Percentiles rank a stretch among this genome's conserved stretches.
Evolutionary conservation across 2,797 vertebrate species (phyloP).

Genomic region (Bucorvus abyssinicus): DNA sequence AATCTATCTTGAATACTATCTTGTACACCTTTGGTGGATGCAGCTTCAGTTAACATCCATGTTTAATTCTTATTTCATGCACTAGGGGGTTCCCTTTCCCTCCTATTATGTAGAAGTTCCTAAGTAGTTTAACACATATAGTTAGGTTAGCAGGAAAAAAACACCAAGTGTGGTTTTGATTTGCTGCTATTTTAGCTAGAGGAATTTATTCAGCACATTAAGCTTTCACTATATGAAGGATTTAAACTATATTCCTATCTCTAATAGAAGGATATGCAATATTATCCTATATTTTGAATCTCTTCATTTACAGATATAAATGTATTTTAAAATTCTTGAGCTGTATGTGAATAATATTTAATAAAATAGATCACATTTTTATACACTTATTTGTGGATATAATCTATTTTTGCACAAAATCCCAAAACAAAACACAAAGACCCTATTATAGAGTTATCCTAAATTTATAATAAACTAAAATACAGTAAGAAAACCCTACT

Average conservation of each 20-base stretch:
- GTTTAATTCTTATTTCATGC: slow-evolving; percentile 44
- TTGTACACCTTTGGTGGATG: background rate
- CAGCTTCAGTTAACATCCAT: background rate
- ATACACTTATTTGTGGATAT: background rate
- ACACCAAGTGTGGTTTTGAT: background rate
- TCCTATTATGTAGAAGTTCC: background rate
- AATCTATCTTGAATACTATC: background rate
- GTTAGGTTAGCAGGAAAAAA: background rate
- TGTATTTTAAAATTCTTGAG: background rate
- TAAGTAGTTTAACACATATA: background rate
- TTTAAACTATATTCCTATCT: background rate
- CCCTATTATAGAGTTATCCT: background rate
- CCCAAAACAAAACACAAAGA: background rate
- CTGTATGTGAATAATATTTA: background rate
- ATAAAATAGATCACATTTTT: background rate
- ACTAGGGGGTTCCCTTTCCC: slow-evolving; percentile 70
- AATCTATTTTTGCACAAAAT: background rate
- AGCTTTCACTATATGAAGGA: background rate
- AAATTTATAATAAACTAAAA: background rate
- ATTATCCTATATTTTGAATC: background rate
- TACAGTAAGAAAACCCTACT: too few relatives aligned
- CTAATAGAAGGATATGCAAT: background rate
- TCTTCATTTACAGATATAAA: background rate
- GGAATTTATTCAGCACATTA: background rate
- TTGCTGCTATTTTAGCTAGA: slow-evolving; percentile 8